Conservation (phyloP, 2,113 vertebrate genomes). For the Nycticryphes semicollaris region DNA sequence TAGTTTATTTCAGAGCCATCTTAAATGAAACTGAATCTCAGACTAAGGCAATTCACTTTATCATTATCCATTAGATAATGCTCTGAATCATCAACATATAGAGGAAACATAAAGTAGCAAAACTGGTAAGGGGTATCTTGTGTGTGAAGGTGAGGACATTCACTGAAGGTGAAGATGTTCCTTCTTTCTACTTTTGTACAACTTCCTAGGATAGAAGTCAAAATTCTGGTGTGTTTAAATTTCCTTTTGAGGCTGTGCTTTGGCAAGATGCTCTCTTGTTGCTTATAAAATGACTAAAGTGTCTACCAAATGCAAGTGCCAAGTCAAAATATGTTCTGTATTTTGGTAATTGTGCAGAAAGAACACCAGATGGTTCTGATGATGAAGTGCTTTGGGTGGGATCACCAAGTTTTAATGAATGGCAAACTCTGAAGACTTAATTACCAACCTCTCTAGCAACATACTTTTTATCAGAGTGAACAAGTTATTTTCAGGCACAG, state of each 20-base stretch:
- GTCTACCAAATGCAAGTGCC: conserved; percentile 68
- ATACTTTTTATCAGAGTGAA: conserved; percentile 17
- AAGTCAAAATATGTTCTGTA: conserved; percentile 68
- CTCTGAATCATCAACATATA: neutral
- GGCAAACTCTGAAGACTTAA: conserved; percentile 54
- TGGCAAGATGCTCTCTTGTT: conserved; percentile 53
- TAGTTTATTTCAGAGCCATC: conserved; percentile 12
- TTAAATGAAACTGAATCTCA: neutral
- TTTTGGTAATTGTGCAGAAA: conserved; percentile 75
- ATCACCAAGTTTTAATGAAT: conserved; percentile 61
- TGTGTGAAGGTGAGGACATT: neutral
- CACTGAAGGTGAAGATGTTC: neutral
- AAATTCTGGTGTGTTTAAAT: conserved; percentile 42
- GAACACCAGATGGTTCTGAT: conserved; percentile 70
- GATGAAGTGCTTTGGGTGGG: conserved; percentile 57
- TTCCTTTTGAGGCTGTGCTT: conserved; percentile 24
- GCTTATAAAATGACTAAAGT: conserved; percentile 58
- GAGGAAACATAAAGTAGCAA: neutral
- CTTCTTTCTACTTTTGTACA: neutral
- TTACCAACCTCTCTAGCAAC: conserved; percentile 36
- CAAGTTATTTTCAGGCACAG: conserved; percentile 5
- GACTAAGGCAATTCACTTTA: neutral
- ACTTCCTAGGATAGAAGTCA: conserved; percentile 18
- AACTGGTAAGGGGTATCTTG: neutral
- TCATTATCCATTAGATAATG: neutral